These are phyloP conservation scores for Sitta carolinensis DNA, from an alignment of 2,797 vertebrate genomes.

Conservation along the genomic window DNA sequence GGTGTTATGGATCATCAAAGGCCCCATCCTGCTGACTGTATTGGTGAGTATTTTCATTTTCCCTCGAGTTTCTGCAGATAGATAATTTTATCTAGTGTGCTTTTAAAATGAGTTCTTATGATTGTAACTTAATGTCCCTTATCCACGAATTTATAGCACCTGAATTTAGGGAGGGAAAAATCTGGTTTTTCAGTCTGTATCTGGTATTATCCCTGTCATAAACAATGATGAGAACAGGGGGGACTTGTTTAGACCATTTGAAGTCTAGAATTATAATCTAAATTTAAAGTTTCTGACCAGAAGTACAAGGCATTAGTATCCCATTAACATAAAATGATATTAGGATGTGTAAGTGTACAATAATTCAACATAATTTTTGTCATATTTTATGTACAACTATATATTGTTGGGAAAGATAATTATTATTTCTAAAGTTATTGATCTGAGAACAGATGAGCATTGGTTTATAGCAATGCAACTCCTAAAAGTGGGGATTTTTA, in stretches of 20 bases:
- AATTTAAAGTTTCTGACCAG: neutral
- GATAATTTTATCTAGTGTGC: neutral
- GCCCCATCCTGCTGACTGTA: conserved; percentile 88
- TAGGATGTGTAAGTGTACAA: neutral
- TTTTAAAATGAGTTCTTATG: neutral
- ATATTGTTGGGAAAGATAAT: neutral
- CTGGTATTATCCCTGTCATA: neutral
- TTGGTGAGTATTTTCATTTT: conserved; percentile 74
- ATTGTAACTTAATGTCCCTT: neutral
- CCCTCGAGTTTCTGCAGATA: neutral
- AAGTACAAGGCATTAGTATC: neutral
- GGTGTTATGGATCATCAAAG: conserved; percentile 91
- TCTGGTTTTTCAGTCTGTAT: neutral
- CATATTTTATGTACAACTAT: neutral
- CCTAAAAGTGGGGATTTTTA: neutral
- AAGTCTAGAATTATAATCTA: neutral
- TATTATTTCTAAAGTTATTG: neutral
- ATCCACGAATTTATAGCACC: neutral
- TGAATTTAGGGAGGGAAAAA: neutral
- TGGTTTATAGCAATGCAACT: neutral
- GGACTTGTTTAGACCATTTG: neutral
- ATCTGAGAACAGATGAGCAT: neutral
- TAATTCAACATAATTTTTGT: neutral
- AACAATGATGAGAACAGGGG: neutral
- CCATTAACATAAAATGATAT: neutral